Evolutionary conservation across 2,888 invertebrate species (phyloP), one percentile per base, ranked within the genome.

Genomic region (Eristalis tenax): DNA sequence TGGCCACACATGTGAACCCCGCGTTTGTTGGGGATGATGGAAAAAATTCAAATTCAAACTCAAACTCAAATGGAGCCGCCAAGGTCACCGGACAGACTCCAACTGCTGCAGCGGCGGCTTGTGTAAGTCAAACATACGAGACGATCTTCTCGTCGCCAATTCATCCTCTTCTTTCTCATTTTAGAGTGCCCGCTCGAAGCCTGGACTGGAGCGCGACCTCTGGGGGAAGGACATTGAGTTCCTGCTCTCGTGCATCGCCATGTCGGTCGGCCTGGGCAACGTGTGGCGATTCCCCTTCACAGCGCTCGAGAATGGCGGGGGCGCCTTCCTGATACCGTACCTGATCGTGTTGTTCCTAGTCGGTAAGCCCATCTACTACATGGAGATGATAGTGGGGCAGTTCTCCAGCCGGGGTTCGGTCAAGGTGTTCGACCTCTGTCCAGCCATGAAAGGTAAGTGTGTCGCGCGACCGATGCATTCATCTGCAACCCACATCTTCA

Each of bases 321-420:
- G 95, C 6, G 95, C 95, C 0, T 96, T 96, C 89, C 92, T 96
- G 28, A 95, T 96, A 83, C 96, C 96, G 43, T 93, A 96, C 90
- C 92, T 96, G 68, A 94, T 95, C 82, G 94, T 96, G 11, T 91
- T 96, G 66, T 92, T 95, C 74, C 90, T 96, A 73, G 94, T 96
- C 73, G 96, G 96, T 70, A 94, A 95, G 89, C 96, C 96, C 0
- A 94, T 96, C 89, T 96, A 96, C 90, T 96, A 95, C 90, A 92
- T 97, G 92, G 96, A 97, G 92, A 95, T 96, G 93, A 93, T 95
- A 5, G 93, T 96, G 61, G 97, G 96, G 1, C 96, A 97, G 91
- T 97, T 96, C 91, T 95, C 95, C 32, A 95, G 95, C 88, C 94
- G 94, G 88, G 96, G 96, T 13, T 95, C 95, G 79, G 95, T 96